These are phyloP conservation scores for Melangyna quadrimaculata DNA, from an alignment of 2,888 invertebrate species.

Conservation along the genomic window DNA sequence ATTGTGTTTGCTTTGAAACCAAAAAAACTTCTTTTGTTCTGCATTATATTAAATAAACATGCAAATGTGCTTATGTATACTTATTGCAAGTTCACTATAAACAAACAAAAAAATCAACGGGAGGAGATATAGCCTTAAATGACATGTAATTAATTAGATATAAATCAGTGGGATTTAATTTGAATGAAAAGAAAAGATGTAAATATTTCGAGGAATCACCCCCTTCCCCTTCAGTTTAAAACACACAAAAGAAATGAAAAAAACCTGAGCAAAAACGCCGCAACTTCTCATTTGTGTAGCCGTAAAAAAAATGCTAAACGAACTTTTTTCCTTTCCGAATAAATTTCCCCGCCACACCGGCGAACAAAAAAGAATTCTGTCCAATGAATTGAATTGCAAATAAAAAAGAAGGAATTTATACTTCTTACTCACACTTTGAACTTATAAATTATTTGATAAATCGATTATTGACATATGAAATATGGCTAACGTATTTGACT, in stretches of 20 bases:
- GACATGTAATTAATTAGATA: slow-evolving; percentile 74
- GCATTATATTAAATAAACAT: slow-evolving; percentile 21
- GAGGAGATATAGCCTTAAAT: slow-evolving; percentile 72
- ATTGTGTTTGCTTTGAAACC: neutral
- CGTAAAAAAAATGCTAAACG: neutral
- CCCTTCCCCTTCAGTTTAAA: slow-evolving; percentile 45
- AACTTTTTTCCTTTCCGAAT: neutral
- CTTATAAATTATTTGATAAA: slow-evolving; percentile 33
- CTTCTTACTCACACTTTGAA: slow-evolving; percentile 3
- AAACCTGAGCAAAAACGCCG: neutral
- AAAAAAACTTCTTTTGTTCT: neutral
- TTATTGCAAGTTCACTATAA: slow-evolving; percentile 1
- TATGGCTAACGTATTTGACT: slow-evolving; percentile 39
- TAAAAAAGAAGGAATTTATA: neutral
- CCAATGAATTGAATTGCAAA: slow-evolving; percentile 12
- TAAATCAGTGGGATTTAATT: slow-evolving; percentile 74
- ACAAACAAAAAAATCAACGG: slow-evolving; percentile 62
- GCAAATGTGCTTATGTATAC: slow-evolving; percentile 36
- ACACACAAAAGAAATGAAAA: slow-evolving; percentile 36
- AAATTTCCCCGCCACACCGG: neutral
- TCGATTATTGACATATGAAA: slow-evolving; percentile 59
- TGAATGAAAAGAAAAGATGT: slow-evolving; percentile 55
- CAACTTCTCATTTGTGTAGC: neutral
- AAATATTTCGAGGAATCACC: slow-evolving; percentile 54
- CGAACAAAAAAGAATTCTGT: neutral